Evolutionary conservation across 1,140 invertebrate species (phyloP).

Genomic region (Brachionus asplanchnoidis): DNA sequence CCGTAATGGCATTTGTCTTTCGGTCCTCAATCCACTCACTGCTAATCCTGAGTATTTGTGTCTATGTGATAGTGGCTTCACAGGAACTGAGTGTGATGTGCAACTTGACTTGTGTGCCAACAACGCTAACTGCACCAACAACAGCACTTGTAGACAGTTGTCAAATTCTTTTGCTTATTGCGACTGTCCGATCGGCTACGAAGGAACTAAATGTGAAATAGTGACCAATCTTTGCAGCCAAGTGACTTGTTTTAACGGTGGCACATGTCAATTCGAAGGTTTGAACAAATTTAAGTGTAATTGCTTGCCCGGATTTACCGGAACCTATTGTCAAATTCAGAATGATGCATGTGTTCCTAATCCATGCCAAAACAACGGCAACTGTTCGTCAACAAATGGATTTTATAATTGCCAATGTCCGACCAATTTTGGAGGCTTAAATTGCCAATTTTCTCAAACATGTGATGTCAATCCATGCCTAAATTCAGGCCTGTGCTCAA

Average conservation of each 20-base stretch:
- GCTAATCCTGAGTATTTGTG: constrained; percentile 49
- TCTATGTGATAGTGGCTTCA: constrained; percentile 69
- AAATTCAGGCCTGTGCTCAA: constrained; percentile 5
- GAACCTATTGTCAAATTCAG: background rate
- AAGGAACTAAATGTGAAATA: constrained; percentile 42
- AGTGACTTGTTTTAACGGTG: constrained; percentile 83
- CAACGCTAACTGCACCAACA: constrained; percentile 62
- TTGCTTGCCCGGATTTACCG: background rate
- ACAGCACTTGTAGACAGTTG: constrained; percentile 45
- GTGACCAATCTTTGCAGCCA: constrained; percentile 71
- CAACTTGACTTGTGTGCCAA: constrained; percentile 72
- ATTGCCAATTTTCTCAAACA: background rate
- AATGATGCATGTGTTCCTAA: background rate
- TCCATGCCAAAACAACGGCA: background rate
- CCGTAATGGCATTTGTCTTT: constrained; percentile 26
- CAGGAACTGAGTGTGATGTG: constrained; percentile 63
- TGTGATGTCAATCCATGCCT: constrained; percentile 18
- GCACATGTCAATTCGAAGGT: constrained; percentile 65
- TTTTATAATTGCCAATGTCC: constrained; percentile 80
- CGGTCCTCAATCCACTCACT: background rate
- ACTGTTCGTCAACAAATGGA: constrained; percentile 73
- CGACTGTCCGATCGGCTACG: constrained; percentile 41
- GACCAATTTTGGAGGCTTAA: constrained; percentile 59
- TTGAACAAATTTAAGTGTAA: background rate
- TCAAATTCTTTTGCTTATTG: constrained; percentile 30